These are phyloP conservation scores for Oeneis ivallda DNA, from an alignment of 2,888 invertebrate species.

Conservation along the genomic window DNA sequence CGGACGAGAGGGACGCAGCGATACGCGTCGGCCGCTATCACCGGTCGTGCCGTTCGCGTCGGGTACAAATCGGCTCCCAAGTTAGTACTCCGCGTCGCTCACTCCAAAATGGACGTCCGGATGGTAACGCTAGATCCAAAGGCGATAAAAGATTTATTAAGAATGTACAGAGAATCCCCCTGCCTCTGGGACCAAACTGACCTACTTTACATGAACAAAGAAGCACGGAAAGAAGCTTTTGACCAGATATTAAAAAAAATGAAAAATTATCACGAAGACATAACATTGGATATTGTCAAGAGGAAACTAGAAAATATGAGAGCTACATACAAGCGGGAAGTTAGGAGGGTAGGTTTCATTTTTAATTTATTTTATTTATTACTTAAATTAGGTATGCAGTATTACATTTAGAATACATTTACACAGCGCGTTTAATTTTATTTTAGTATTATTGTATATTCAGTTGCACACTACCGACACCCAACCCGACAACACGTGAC, in stretches of 20 bases:
- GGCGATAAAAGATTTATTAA: slow-evolving; percentile 37
- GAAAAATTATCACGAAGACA: slow-evolving; percentile 37
- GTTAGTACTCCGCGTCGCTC: slow-evolving; percentile 12
- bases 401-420: too few relatives aligned
- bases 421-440: neutral
- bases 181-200: slow-evolving; percentile 44
- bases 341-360: slow-evolving; percentile 37
- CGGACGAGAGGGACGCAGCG: slow-evolving; percentile 3
- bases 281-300: slow-evolving; percentile 35
- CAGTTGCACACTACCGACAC: too few relatives aligned
- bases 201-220: slow-evolving; percentile 37
- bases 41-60: slow-evolving; percentile 14
- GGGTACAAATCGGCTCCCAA: slow-evolving; percentile 16
- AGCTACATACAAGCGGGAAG: slow-evolving; percentile 40
- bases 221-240: slow-evolving; percentile 39
- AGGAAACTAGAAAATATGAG: slow-evolving; percentile 44
- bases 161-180: slow-evolving; percentile 40
- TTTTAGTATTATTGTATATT: neutral
- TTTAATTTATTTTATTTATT: neutral
- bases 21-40: slow-evolving; percentile 8
- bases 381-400: neutral
- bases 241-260: slow-evolving; percentile 41
- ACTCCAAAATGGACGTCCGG: slow-evolving; percentile 6
- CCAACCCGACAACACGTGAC: neutral
- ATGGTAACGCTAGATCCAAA: slow-evolving; percentile 33